Conservation (phyloP, 2,113 vertebrate genomes). For the Holacanthus passer region DNA sequence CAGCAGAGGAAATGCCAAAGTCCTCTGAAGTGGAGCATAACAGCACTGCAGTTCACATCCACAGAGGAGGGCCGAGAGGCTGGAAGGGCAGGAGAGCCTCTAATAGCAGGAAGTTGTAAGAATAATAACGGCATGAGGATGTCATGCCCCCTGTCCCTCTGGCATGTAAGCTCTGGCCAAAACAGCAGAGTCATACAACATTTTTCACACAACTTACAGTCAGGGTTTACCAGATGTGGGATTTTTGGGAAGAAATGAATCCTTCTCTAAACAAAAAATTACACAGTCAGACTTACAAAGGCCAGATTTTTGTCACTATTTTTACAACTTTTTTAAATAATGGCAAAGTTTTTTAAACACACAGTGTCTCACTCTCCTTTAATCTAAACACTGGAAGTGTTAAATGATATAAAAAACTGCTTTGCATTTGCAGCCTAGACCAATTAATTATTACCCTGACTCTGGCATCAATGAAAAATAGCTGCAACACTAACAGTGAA, state of each 20-base stretch:
- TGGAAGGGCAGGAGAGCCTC: conserved; percentile 64
- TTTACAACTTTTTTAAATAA: background rate
- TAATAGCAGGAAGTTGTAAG: conserved; percentile 81
- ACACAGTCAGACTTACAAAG: background rate
- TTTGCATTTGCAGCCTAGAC: background rate
- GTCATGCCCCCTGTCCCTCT: conserved; percentile 53
- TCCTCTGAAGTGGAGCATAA: conserved; percentile 76
- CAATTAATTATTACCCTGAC: background rate
- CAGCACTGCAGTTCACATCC: conserved; percentile 66
- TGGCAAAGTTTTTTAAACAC: background rate
- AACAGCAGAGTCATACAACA: conserved; percentile 13
- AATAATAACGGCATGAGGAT: conserved; percentile 73
- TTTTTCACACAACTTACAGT: conserved; percentile 9
- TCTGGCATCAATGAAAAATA: background rate
- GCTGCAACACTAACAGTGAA: background rate
- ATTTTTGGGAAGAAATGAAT: background rate
- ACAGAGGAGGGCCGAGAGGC: conserved; percentile 43
- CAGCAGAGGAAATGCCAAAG: conserved; percentile 80
- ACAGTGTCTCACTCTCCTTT: background rate
- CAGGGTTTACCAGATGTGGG: background rate
- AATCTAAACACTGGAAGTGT: background rate
- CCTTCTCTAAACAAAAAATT: background rate
- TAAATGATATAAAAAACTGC: background rate
- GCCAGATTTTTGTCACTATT: background rate
- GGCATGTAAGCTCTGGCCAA: conserved; percentile 45